Conservation (phyloP, 2,113 vertebrate genomes). For the Chauna torquata region DNA sequence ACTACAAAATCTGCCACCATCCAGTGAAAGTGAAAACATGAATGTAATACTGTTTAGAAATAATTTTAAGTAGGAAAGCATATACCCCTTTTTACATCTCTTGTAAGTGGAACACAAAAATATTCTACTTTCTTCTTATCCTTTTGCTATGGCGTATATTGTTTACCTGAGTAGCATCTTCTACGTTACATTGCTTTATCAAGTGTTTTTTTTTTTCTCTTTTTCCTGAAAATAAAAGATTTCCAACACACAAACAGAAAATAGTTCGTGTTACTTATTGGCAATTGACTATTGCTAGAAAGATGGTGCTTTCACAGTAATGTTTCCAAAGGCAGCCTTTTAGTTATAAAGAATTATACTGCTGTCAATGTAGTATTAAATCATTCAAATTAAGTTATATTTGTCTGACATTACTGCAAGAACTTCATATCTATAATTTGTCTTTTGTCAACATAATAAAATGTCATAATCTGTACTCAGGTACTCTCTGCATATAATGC, state of each 20-base stretch:
- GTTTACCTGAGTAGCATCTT: neutral
- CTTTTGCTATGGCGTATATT: fast-evolving
- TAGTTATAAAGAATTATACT: neutral
- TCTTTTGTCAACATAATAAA: neutral
- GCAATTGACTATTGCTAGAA: neutral
- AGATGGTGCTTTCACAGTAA: neutral
- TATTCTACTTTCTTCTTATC: fast-evolving
- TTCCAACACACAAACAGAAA: neutral
- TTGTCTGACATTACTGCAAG: neutral
- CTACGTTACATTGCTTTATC: neutral
- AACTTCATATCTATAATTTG: neutral
- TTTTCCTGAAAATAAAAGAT: neutral
- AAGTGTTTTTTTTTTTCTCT: no score
- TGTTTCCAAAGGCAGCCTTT: neutral
- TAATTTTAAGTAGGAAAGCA: neutral
- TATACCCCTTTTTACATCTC: neutral
- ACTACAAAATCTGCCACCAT: neutral
- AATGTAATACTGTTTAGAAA: fast-evolving
- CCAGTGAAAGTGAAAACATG: neutral
- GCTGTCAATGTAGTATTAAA: neutral
- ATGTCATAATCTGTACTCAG: neutral
- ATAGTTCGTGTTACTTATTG: neutral
- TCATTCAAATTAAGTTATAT: neutral
- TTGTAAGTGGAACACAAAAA: neutral
- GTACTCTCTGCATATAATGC: no score